These are phyloP conservation scores for Scytalopus superciliaris DNA, from an alignment of 2,113 vertebrate species.

Conservation along the genomic window DNA sequence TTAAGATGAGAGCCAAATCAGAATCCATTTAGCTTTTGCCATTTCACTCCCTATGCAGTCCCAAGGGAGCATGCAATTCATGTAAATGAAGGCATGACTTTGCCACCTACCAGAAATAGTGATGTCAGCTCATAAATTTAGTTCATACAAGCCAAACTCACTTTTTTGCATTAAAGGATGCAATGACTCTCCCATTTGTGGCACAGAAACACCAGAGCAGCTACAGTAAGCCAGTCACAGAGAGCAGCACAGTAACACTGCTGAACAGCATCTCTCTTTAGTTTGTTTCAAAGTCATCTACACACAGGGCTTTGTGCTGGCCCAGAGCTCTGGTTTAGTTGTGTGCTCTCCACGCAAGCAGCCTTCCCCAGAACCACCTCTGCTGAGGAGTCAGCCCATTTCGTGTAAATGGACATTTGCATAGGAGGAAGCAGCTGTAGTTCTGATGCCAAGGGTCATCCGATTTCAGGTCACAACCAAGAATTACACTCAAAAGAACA, in stretches of 20 bases:
- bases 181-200: neutral
- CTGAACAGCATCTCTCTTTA: neutral
- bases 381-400: neutral
- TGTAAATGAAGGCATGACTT: neutral
- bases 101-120: neutral
- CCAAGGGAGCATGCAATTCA: neutral
- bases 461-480: neutral
- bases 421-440: slow-evolving; percentile 37
- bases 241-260: neutral
- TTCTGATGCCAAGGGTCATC: neutral
- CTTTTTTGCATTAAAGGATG: neutral
- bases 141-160: neutral
- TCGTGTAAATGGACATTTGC: neutral
- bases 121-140: neutral
- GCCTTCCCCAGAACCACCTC: neutral
- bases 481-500: neutral
- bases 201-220: neutral
- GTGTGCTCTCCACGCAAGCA: neutral
- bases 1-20: neutral
- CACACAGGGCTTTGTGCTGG: neutral
- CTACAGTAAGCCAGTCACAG: neutral
- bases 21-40: neutral
- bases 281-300: neutral
- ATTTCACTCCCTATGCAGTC: neutral
- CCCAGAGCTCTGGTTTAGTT: neutral